These are phyloP conservation scores for Erebia palarica DNA, from an alignment of 2,888 invertebrate genomes.

Conservation along the genomic window DNA sequence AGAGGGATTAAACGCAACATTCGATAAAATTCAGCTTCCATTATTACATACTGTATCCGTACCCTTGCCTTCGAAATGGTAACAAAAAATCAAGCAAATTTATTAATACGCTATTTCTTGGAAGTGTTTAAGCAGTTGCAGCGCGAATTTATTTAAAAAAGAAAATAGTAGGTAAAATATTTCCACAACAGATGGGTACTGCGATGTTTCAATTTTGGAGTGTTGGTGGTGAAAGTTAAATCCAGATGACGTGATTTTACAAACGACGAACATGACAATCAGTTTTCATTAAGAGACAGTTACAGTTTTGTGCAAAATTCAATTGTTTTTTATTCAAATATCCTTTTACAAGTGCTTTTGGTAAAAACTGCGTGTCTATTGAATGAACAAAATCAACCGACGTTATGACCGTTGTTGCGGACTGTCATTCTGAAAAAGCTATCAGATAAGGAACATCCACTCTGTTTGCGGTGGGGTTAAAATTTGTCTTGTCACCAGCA, in stretches of 20 bases:
- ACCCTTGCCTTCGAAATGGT: constrained; percentile 24
- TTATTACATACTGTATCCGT: constrained; percentile 5
- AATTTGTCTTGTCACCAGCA: too few species aligned
- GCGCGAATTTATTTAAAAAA: constrained; percentile 44
- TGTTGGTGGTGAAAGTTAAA: neutral
- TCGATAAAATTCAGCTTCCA: constrained; percentile 20
- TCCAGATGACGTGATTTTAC: neutral
- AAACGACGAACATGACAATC: too few species aligned
- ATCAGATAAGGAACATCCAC: too few species aligned
- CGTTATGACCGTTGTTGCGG: too few species aligned
- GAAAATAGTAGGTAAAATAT: constrained; percentile 3
- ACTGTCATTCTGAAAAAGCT: too few species aligned
- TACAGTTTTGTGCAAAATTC: too few species aligned
- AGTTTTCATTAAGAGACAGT: too few species aligned
- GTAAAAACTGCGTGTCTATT: too few species aligned
- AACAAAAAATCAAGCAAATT: constrained; percentile 33
- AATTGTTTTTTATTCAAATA: too few species aligned
- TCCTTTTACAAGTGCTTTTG: too few species aligned
- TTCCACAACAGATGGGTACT: constrained; percentile 9
- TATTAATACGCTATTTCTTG: constrained; percentile 41
- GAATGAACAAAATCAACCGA: too few species aligned
- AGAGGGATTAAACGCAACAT: constrained; percentile 2
- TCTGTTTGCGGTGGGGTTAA: too few species aligned
- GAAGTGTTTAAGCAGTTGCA: constrained; percentile 45
- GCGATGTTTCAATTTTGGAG: neutral